Evolutionary conservation across 2,113 vertebrate species (phyloP).

Genomic region (Aspiorhynchus laticeps): DNA sequence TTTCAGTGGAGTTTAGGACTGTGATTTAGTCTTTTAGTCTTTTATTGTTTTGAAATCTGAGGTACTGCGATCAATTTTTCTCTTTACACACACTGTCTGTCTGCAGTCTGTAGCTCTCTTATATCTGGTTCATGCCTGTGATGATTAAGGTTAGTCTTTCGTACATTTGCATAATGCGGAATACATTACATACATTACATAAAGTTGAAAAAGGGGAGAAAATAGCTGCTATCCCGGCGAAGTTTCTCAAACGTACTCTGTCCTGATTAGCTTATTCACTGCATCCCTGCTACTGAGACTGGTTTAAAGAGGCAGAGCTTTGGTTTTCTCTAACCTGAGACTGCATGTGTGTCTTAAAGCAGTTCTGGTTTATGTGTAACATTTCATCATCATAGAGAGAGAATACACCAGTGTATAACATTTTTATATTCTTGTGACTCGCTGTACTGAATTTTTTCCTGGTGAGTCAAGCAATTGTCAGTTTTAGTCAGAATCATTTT

Average conservation of each 20-base stretch:
- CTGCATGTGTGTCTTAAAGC: not conserved
- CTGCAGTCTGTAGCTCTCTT: not conserved
- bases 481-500: not conserved
- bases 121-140: not conserved
- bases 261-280: not conserved
- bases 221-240: not conserved
- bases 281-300: not conserved
- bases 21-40: not conserved
- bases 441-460: not conserved
- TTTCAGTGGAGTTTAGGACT: not conserved
- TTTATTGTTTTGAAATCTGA: not conserved
- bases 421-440: not conserved
- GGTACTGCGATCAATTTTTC: not conserved
- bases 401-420: not conserved
- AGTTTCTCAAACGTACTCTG: not conserved
- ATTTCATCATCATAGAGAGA: not conserved
- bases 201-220: not conserved
- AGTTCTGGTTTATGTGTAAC: not conserved
- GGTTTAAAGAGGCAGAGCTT: not conserved
- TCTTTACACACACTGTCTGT: not conserved
- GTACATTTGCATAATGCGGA: not conserved
- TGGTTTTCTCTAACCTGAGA: not conserved
- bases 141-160: constrained; percentile 8
- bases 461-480: not conserved
- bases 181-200: not conserved